Evolutionary conservation across 2,888 invertebrate genomes (phyloP).

Genomic region (Chrysodeixis includens): DNA sequence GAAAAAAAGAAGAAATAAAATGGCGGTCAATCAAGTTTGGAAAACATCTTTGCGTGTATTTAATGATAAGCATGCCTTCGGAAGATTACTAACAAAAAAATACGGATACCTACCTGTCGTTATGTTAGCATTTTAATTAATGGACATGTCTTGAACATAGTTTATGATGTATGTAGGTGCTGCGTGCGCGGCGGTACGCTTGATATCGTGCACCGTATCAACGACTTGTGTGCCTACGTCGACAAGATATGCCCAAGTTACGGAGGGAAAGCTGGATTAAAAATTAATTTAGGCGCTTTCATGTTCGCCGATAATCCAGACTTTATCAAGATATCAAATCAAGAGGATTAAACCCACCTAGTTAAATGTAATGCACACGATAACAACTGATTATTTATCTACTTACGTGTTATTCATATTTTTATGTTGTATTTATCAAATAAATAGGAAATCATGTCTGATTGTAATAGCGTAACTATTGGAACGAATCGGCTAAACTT

Average conservation of each 20-base stretch:
- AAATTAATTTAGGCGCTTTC: slow-evolving; percentile 87
- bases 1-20: no score
- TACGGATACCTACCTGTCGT: slow-evolving; percentile 32
- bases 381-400: slow-evolving; percentile 84
- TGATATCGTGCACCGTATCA: slow-evolving; percentile 67
- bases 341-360: slow-evolving; percentile 84
- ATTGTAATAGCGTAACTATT: slow-evolving; percentile 30
- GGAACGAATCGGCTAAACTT: slow-evolving; percentile 23
- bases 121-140: slow-evolving; percentile 50
- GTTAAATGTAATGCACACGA: slow-evolving; percentile 85
- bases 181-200: slow-evolving; percentile 54
- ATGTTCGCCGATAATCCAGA: slow-evolving; percentile 87
- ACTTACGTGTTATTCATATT: slow-evolving; percentile 63
- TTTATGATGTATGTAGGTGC: slow-evolving; percentile 57
- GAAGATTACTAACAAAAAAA: slow-evolving; percentile 25
- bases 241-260: slow-evolving; percentile 77
- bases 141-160: slow-evolving; percentile 57
- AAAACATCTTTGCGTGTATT: background rate
- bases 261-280: slow-evolving; percentile 85
- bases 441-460: slow-evolving; percentile 39
- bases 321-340: slow-evolving; percentile 88
- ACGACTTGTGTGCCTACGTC: slow-evolving; percentile 73
- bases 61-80: background rate
- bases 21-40: background rate
- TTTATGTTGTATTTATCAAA: slow-evolving; percentile 46